These are phyloP conservation scores for Seira ritae DNA, from an alignment of 2,888 invertebrate genomes.

Conservation along the genomic window DNA sequence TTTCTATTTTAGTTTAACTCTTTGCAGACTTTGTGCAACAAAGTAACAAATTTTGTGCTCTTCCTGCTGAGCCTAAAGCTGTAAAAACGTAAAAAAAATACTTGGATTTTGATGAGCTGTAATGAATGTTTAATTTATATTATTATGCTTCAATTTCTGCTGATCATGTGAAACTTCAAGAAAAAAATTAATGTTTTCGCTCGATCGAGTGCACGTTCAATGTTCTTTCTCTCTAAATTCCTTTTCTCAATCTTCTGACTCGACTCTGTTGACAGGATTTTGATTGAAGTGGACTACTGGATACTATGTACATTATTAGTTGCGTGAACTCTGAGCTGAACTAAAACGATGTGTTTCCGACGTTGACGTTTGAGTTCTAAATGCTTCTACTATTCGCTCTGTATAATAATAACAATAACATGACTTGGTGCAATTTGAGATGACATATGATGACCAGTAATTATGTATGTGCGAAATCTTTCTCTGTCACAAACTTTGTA, in stretches of 20 bases:
- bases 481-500: background rate
- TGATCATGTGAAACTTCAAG: no score
- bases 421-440: background rate
- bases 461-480: background rate
- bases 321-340: conserved; percentile 1
- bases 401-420: no score
- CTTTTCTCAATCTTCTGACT: background rate
- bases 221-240: background rate
- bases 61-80: background rate
- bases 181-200: background rate
- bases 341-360: background rate
- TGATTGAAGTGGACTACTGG: background rate
- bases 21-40: no score
- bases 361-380: background rate
- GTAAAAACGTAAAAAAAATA: background rate
- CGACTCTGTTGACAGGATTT: background rate
- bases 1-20: no score
- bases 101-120: background rate
- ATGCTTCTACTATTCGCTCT: background rate
- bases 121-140: no score
- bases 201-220: no score
- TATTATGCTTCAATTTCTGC: no score
- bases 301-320: background rate
- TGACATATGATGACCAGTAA: conserved; percentile 1
- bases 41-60: background rate